Evolutionary conservation across 1,140 invertebrate species (phyloP), one percentile per base, ranked within the genome.

Genomic region (Brachionus asplanchnoidis): DNA sequence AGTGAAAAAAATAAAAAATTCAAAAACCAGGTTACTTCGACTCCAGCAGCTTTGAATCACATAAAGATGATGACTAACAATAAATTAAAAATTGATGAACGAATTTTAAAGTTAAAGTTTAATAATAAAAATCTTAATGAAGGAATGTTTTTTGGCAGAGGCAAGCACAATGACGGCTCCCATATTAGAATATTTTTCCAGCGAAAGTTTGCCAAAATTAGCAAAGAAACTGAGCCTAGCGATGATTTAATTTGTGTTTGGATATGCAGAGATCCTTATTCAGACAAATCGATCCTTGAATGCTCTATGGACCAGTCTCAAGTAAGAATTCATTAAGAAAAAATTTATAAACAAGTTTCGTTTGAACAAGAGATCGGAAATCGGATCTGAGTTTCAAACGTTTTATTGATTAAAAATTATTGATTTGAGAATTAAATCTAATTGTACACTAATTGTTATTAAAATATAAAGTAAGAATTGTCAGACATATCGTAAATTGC

Each of bases 231-330:
- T 28, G 20, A 77, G 2, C 11, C 14, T 26, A 23, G 4, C 12
- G 90, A 89, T 1, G 86, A 86, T 23, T 87, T 91, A 23, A 91
- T 91, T 85, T 91, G 91, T 85, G 87, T 92, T 86, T 92, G 91
- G 91, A 88, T 92, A 28, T 91, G 90, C 17, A 88, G 91, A 14
- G 91, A 91, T 85, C 89, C 90, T 1, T 90, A 90, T 82, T 82
- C 79, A 11, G 79, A 82, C 32, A 60, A 68, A 65, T 82, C 79
- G n/a, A 82, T 82, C 7, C 40, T 84, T 46, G 66, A 84, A 53
- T 77, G 46, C 9, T 84, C 66, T 17, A 50, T 77, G 32, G 73
- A 77, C 26, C 73, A 77, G 17, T 77, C 73, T 14, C 73, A 77
- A 23, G 68, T 73, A 73, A 44, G 14, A 68, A 28, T 36, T 36